Conservation (phyloP, 2,797 vertebrate species). For the Streptopelia turtur region DNA sequence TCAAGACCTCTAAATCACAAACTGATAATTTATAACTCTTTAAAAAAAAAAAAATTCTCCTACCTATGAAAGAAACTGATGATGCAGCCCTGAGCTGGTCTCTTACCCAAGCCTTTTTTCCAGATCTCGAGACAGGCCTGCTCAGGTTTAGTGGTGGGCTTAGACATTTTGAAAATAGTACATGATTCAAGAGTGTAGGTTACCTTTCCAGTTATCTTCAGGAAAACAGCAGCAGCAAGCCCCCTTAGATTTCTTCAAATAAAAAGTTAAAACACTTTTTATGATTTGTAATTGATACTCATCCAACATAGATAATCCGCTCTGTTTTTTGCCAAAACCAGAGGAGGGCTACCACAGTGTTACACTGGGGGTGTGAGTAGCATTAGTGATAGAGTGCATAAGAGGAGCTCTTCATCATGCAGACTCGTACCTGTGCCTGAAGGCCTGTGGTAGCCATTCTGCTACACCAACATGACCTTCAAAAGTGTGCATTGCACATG, state of each 20-base stretch:
- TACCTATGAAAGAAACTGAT: not conserved
- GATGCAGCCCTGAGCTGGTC: not conserved
- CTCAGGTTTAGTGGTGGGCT: not conserved
- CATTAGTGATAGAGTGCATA: accelerated
- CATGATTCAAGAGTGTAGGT: not conserved
- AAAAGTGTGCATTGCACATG: not conserved
- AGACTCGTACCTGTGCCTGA: not conserved
- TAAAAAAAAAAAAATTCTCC: not conserved
- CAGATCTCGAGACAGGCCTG: not conserved
- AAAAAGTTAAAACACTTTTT: not conserved
- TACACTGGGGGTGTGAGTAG: not conserved
- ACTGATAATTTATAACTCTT: not conserved
- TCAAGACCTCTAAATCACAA: not conserved
- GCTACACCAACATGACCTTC: not conserved
- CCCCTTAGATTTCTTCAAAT: not conserved
- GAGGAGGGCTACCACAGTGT: not conserved
- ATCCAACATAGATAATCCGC: not conserved
- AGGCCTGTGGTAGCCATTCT: not conserved
- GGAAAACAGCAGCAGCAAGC: not conserved
- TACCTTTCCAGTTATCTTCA: not conserved
- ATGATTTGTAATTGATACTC: not conserved
- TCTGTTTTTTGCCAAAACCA: not conserved
- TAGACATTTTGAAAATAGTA: not conserved
- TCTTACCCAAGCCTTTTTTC: not conserved
- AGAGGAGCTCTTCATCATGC: not conserved